These are phyloP conservation scores for Carassius carassius DNA, from an alignment of 2,113 vertebrate genomes.

Conservation along the genomic window DNA sequence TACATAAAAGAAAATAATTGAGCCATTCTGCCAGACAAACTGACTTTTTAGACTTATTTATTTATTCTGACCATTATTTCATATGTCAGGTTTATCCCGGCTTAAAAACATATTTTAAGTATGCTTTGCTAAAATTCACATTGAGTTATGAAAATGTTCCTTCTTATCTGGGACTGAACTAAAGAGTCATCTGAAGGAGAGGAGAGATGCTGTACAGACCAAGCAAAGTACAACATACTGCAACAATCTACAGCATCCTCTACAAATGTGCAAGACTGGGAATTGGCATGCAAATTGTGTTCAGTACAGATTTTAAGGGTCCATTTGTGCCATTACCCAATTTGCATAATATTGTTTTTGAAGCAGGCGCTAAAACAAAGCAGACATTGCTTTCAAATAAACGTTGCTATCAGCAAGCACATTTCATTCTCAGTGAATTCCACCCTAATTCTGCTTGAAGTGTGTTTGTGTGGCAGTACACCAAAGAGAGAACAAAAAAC, in stretches of 20 bases:
- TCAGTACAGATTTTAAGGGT: not conserved
- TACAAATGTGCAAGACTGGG: not conserved
- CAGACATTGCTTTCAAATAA: not conserved
- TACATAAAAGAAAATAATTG: too few species aligned
- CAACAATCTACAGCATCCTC: not conserved
- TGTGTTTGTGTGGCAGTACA: not conserved
- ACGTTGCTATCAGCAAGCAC: conserved; percentile 1
- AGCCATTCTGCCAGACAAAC: too few species aligned
- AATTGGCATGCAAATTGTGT: not conserved
- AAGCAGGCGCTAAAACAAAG: not conserved
- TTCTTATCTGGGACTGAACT: not conserved
- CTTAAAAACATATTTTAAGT: too few species aligned
- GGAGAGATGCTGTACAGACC: not conserved
- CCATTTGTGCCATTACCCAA: not conserved
- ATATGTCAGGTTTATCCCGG: not conserved
- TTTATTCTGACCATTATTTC: not conserved
- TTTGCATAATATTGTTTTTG: not conserved
- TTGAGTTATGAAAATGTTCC: too few species aligned
- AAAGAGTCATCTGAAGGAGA: not conserved
- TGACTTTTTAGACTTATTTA: too few species aligned
- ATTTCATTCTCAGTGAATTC: not conserved
- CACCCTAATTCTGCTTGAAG: not conserved
- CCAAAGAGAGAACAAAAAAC: not conserved
- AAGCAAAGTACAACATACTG: not conserved
- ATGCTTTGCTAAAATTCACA: too few species aligned